Conservation (phyloP, 2,888 invertebrate genomes). For the Parelbella ahira region DNA sequence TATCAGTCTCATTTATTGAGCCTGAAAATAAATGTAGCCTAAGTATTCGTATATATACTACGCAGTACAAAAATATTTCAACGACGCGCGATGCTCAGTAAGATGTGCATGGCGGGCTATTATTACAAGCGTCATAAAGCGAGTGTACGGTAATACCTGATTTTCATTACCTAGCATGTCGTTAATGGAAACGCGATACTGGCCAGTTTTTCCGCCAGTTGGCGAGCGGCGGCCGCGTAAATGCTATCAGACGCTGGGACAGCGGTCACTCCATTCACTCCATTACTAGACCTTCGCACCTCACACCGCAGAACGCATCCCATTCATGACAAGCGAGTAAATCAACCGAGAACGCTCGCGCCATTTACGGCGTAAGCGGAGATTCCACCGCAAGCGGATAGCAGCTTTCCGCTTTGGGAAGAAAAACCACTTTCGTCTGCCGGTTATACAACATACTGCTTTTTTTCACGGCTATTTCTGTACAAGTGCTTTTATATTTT, state of each 20-base stretch:
- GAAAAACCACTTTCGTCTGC: slow-evolving; percentile 74
- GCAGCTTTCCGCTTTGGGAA: slow-evolving; percentile 68
- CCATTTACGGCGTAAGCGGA: slow-evolving; percentile 57
- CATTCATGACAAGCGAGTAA: slow-evolving; percentile 75
- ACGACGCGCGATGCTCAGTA: too few relatives aligned
- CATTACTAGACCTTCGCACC: slow-evolving; percentile 72
- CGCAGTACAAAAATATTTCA: too few relatives aligned
- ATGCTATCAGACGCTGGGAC: slow-evolving; percentile 38
- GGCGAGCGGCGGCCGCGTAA: slow-evolving; percentile 30
- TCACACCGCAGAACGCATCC: slow-evolving; percentile 70
- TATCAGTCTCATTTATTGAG: too few relatives aligned
- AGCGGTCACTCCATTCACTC: slow-evolving; percentile 57
- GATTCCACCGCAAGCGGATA: slow-evolving; percentile 64
- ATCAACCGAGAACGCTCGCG: slow-evolving; percentile 62
- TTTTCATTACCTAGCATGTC: slow-evolving; percentile 33
- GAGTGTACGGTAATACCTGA: slow-evolving; percentile 29
- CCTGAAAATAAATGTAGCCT: too few relatives aligned
- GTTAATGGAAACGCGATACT: slow-evolving; percentile 44
- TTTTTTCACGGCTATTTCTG: slow-evolving; percentile 73
- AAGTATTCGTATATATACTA: too few relatives aligned
- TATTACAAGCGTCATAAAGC: slow-evolving; percentile 29
- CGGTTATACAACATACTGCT: slow-evolving; percentile 63
- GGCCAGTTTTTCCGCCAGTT: slow-evolving; percentile 45
- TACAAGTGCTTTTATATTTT: slow-evolving; percentile 39
- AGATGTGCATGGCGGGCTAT: slow-evolving; percentile 23